Conservation (phyloP, 1,140 invertebrate genomes). For the Trinorchestia longiramus region DNA sequence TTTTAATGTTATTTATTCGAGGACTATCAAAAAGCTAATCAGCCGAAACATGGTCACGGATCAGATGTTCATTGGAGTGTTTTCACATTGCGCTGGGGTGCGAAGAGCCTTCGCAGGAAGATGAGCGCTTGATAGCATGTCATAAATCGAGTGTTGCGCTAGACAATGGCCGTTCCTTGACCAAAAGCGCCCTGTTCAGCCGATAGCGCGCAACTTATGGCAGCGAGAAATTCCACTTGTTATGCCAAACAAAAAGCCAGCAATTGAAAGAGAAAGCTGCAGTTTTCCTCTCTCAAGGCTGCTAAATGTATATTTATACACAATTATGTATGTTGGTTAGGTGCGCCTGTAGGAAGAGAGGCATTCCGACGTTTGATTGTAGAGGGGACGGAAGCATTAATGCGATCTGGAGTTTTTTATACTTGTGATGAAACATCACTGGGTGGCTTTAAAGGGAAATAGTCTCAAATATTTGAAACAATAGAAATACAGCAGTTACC, state of each 20-base stretch:
- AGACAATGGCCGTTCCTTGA: slow-evolving; percentile 44
- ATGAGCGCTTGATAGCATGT: slow-evolving; percentile 39
- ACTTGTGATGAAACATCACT: background rate
- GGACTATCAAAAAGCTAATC: background rate
- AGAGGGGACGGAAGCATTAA: background rate
- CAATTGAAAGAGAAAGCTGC: slow-evolving; percentile 54
- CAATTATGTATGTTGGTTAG: background rate
- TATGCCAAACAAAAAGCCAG: slow-evolving; percentile 36
- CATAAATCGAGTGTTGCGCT: slow-evolving; percentile 10
- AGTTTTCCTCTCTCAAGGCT: background rate
- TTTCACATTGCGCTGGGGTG: background rate
- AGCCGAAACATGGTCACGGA: background rate
- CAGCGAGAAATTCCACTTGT: slow-evolving; percentile 41
- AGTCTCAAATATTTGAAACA: background rate
- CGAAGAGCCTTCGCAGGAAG: background rate
- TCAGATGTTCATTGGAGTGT: background rate
- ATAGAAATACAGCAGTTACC: background rate
- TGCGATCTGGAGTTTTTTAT: background rate
- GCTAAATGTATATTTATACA: background rate
- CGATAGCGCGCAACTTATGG: slow-evolving; percentile 46
- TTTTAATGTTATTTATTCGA: background rate
- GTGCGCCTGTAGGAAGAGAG: background rate
- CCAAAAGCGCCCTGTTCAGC: slow-evolving; percentile 15
- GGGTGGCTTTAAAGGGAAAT: background rate
- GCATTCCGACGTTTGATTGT: background rate